Base-by-base conservation (phyloP, 2,113 vertebrate genomes). In the Scomber japonicus region DNA sequence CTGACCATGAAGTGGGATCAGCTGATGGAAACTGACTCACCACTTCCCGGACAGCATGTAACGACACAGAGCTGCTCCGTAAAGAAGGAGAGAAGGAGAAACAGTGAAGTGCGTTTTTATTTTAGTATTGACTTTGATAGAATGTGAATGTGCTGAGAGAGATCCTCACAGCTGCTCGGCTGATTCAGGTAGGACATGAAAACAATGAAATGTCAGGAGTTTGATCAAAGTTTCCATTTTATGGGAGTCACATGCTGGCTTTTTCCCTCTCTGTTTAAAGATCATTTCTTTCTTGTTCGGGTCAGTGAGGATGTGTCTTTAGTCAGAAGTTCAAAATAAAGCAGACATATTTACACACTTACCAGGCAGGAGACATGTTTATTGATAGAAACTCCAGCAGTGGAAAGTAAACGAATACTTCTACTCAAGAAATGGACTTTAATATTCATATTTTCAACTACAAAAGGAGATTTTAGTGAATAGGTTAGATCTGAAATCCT, bases 1-100 rank as follows among this genome's bases (percentile, higher is more conserved):
- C 63, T n/a, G 12, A 1, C 2, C 13, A 12, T 13, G 35, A 67
- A 68, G 13, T 11, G 50, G 51, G 75, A 84, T 90, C 88, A 88
- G 85, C 85, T 90, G 90, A 84, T 86, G 80, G 82, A 74, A 90
- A 85, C 84, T 87, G 88, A 92, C 11, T 90, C 89, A 90, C 79
- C 63, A 51, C 55, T 90, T 90, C 88, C 88, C 83, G 79, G 69
- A 81, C 44, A 57, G 14, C 55, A 61, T 64, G 61, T 1, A 17
- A 16, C 6, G 17, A 2, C 11, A 3, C 1, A 17, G 13, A 15
- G 45, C 14, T 0, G 63, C 5, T 3, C 19, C 10, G 17, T 3
- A 24, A 30, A 30, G 8, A 16, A 67, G 30, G 15, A 55, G 19
- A 21, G 31, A 11, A 21, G 13, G 13, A 46, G 4, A 3, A 8